These are phyloP conservation scores for Periparus ater DNA, from an alignment of 2,797 vertebrate species.

Conservation along the genomic window DNA sequence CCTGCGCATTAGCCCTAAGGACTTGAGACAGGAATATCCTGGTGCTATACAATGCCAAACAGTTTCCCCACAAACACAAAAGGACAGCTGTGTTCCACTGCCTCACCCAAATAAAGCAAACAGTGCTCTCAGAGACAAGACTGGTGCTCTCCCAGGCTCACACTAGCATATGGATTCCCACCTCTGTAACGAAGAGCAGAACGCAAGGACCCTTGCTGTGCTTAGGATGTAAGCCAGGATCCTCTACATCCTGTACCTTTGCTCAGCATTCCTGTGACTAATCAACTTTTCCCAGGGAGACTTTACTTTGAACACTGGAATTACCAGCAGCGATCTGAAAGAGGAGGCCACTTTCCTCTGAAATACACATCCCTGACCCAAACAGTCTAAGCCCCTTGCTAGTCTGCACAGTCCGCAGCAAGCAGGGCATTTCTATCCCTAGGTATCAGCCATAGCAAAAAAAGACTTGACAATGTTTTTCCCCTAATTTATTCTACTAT, in stretches of 20 bases:
- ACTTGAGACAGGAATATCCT: not conserved
- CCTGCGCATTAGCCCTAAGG: not conserved
- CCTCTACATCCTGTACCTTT: not conserved
- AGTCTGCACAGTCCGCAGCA: not conserved
- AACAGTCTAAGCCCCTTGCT: not conserved
- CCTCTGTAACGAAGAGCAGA: not conserved
- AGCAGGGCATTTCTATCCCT: not conserved
- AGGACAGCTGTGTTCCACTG: not conserved
- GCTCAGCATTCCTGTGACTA: not conserved
- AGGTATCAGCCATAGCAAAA: not conserved
- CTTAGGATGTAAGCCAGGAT: not conserved
- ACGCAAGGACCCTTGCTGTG: not conserved
- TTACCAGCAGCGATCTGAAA: not conserved
- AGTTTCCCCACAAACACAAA: not conserved
- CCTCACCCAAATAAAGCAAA: slow-evolving; percentile 22
- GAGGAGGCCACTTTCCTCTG: not conserved
- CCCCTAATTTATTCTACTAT: not conserved
- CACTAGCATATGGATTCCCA: not conserved
- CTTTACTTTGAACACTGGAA: not conserved
- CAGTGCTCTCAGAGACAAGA: not conserved
- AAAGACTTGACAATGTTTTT: not conserved
- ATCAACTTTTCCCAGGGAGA: not conserved
- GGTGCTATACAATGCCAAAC: not conserved
- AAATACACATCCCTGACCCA: not conserved
- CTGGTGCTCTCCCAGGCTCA: not conserved